phyloP scores from a whole-genome alignment of 2,113 vertebrate species.

The Paraplagusia blochii region DNA sequence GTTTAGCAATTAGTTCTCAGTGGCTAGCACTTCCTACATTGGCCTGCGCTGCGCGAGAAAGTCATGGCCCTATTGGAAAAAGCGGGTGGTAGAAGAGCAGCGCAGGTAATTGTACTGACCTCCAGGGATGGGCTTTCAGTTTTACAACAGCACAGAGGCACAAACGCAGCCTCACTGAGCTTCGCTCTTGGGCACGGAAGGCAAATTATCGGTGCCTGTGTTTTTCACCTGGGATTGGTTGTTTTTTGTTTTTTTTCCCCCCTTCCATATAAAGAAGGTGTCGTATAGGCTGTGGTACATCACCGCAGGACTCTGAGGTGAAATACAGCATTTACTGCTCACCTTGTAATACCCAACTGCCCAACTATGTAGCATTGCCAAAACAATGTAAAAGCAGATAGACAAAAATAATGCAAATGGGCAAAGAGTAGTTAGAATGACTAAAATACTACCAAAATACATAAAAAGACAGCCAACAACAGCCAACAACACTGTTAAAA shows the following conservation, averaged over 20 bases:
- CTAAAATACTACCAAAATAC: too few species aligned
- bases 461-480: too few species aligned
- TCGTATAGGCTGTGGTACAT: conserved; percentile 18
- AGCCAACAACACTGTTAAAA: too few species aligned
- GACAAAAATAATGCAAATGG: too few species aligned
- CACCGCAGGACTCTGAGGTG: neutral
- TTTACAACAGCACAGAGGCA: conserved; percentile 28
- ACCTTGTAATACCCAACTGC: too few species aligned
- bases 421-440: too few species aligned
- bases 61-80: conserved; percentile 63
- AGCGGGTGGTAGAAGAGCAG: conserved; percentile 48
- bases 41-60: conserved; percentile 33
- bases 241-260: too few species aligned
- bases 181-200: conserved; percentile 34
- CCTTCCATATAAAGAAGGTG: conserved; percentile 35
- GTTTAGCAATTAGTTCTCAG: conserved; percentile 55
- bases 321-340: neutral
- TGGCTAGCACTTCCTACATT: conserved; percentile 42
- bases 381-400: too few species aligned
- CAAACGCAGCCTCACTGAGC: conserved; percentile 41
- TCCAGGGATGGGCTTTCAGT: conserved; percentile 50
- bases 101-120: conserved; percentile 64
- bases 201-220: conserved; percentile 40
- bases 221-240: conserved; percentile 32
- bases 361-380: too few species aligned